Percentiles rank a stretch among this genome's conserved stretches.
Conservation (phyloP, 2,797 vertebrate species). For the Sebastes paucispinis region DNA sequence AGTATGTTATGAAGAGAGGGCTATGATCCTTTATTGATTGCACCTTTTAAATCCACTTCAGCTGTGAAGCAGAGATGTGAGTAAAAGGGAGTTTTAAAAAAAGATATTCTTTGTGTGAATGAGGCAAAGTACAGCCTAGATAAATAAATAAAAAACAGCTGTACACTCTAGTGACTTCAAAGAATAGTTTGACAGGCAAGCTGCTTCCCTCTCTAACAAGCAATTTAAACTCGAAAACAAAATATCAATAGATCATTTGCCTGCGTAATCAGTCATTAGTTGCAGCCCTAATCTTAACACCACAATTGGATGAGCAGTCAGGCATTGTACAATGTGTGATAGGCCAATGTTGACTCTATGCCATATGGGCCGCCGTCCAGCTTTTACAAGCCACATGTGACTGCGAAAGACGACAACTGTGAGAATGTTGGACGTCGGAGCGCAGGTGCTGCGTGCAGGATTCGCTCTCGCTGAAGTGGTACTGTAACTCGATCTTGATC, state of each 20-base stretch:
- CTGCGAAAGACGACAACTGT: constrained; percentile 7
- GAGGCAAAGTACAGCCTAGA: neutral
- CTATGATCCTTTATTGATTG: neutral
- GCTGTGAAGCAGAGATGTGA: neutral
- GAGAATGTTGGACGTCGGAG: constrained; percentile 37
- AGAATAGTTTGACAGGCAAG: neutral
- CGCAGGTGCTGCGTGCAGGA: constrained; percentile 46
- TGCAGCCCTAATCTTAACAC: constrained; percentile 13
- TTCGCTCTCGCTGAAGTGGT: constrained; percentile 21
- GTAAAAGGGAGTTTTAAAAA: neutral
- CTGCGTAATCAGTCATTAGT: neutral
- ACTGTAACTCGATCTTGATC: constrained; percentile 22
- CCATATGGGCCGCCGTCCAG: constrained; percentile 51
- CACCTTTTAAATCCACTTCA: constrained; percentile 17
- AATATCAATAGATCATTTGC: neutral
- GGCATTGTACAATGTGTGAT: neutral
- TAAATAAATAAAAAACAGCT: neutral
- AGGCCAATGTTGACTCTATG: constrained; percentile 26
- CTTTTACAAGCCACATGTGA: constrained; percentile 45
- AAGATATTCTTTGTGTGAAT: neutral
- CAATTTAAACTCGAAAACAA: neutral
- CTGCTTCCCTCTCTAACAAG: neutral
- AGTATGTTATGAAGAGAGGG: neutral
- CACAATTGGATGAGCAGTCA: constrained; percentile 17
- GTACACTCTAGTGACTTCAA: neutral